These are phyloP conservation scores for Drosophila mercatorum DNA, from an alignment of 2,888 invertebrate genomes.

Conservation along the genomic window DNA sequence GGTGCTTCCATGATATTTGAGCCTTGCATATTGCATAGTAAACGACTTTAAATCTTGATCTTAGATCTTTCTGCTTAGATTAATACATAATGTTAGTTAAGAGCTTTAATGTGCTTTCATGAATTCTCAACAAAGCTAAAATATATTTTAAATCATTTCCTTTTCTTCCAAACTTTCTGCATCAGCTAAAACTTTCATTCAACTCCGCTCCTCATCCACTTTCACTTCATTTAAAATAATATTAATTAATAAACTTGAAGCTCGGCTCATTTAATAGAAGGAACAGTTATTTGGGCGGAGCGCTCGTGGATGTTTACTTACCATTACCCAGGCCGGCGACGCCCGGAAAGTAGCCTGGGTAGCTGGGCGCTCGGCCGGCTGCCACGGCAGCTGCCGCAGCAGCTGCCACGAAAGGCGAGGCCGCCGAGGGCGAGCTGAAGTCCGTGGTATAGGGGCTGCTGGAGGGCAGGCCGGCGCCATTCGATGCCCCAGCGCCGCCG, in stretches of 20 bases:
- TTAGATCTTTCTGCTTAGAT: no score
- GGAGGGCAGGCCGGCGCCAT: constrained; percentile 81
- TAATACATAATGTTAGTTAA: no score
- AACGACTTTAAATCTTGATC: no score
- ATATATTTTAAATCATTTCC: no score
- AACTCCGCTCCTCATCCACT: neutral
- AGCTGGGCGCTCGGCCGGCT: constrained; percentile 77
- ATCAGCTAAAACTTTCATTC: neutral
- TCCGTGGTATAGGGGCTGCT: constrained; percentile 84
- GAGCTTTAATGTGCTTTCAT: neutral
- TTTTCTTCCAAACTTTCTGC: neutral
- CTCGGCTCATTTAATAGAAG: neutral
- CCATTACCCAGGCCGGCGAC: constrained; percentile 81
- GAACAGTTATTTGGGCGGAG: neutral
- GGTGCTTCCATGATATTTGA: no score
- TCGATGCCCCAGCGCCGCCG: constrained; percentile 76
- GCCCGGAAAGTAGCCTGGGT: constrained; percentile 83
- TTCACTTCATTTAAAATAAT: neutral
- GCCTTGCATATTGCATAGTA: no score
- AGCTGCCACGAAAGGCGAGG: constrained; percentile 82
- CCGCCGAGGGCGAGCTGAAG: constrained; percentile 83
- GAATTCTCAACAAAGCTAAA: accelerated
- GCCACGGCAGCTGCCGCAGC: constrained; percentile 81
- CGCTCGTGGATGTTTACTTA: constrained; percentile 53
- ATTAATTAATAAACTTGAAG: constrained; percentile 1